Base-by-base conservation (phyloP, 2,888 invertebrate species). In the Tortricodes alternella region DNA sequence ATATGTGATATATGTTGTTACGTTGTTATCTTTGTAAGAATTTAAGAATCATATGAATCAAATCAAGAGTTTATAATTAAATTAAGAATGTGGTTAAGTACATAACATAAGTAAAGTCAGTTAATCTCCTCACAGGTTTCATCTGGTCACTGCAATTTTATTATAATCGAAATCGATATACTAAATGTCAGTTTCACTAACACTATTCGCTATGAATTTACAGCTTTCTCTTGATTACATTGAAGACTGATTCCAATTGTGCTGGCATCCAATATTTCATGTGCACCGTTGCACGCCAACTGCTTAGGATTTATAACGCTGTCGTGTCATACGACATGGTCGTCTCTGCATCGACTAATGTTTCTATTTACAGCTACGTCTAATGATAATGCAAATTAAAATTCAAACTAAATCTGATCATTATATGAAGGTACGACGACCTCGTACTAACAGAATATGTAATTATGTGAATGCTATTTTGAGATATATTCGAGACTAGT, bases 161-260 rank as follows among this genome's bases (percentile, higher is more conserved):
- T n/a, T n/a, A n/a, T n/a, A n/a, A 52, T 57, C 46, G 18, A 55
- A 51, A 41, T 16, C 51, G 11, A 41, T 52, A 13, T 57, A 59
- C 46, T 13, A 41, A 41, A 51, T 32, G 41, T 18, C 32, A 48
- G 41, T 55, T 55, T 55, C 55, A 43, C 48, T 56, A 5, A 44
- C 44, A 38, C 29, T 32, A 44, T 46, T 46, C 24, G 18, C 13
- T 11, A 37, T 37, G 44, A 46, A 53, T 56, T 49, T 37, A 23
- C 34, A 29, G 49, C 44, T 46, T 50, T 56, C 56, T 56, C 56
- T 50, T 50, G 43, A 56, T 49, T 41, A 41, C 53, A 48, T 41
- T 55, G 37, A 37, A 37, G 27, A 41, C 41, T 43, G 35, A 44
- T 48, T 55, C 34, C 53, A 55, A 23, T 53, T 53, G 53, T 34